phyloP scores from a whole-genome alignment of 53 echinoderm and acorn worm genomes.

The Echinarachnius parma region DNA sequence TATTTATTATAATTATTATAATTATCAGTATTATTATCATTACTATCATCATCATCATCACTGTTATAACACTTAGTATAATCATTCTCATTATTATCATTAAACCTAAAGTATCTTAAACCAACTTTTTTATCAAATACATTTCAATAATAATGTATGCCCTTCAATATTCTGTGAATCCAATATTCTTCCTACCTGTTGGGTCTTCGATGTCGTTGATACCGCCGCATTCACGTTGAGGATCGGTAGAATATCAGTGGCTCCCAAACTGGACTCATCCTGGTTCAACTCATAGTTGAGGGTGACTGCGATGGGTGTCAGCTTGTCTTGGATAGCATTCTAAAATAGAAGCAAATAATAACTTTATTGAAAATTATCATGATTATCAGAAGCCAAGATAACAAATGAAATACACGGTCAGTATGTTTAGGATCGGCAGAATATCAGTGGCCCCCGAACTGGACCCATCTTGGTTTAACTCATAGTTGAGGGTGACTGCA shows the following conservation, averaged over 20 bases:
- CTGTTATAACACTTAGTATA: too few species aligned
- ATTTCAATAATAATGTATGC: too few species aligned
- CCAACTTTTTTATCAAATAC: too few species aligned
- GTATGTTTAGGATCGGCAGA: slow-evolving; percentile 54
- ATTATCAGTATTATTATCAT: too few species aligned
- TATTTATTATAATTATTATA: too few species aligned
- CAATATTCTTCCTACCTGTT: slow-evolving; percentile 54
- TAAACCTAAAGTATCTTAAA: too few species aligned
- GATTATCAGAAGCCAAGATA: background rate
- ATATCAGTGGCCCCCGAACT: slow-evolving; percentile 37
- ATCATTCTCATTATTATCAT: too few species aligned
- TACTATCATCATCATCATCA: too few species aligned
- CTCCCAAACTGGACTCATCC: background rate
- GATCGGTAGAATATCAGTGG: slow-evolving; percentile 7
- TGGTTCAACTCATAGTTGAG: background rate
- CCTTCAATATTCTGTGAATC: too few species aligned
- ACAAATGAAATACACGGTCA: slow-evolving; percentile 7
- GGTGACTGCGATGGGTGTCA: slow-evolving; percentile 1
- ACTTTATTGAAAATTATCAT: too few species aligned
- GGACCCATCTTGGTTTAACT: slow-evolving; percentile 39
- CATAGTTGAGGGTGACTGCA: slow-evolving; percentile 48
- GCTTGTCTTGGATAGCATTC: slow-evolving; percentile 18
- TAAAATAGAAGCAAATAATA: background rate
- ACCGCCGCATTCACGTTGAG: slow-evolving; percentile 1
- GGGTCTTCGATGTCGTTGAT: slow-evolving; percentile 25